A percentile compares a stretch with the other conserved stretches of the same genome.
phyloP scores from a whole-genome alignment of 1,140 invertebrate species.

The Chrysomallon squamiferum region DNA sequence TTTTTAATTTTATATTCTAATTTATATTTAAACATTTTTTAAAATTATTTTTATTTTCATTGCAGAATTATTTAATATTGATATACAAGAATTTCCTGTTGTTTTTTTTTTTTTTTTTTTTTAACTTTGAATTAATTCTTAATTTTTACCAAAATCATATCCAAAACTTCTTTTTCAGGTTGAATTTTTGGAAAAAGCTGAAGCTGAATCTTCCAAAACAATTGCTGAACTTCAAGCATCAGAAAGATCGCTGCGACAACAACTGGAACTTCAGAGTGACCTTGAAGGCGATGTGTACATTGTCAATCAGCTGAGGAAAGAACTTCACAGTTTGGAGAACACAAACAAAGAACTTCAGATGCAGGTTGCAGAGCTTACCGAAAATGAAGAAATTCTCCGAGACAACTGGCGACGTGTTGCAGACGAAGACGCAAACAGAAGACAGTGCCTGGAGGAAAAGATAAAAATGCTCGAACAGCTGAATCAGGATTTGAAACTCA shows the following conservation, averaged over 20 bases:
- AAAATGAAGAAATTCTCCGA: constrained; percentile 49
- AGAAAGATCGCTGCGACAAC: constrained; percentile 39
- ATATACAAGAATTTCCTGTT: too few species aligned
- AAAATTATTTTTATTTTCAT: too few species aligned
- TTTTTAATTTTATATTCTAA: too few species aligned
- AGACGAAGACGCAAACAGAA: constrained; percentile 49
- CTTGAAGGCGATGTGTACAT: constrained; percentile 22
- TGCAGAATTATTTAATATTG: too few species aligned
- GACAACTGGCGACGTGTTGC: constrained; percentile 55
- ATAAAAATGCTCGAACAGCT: constrained; percentile 39
- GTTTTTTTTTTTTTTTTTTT: too few species aligned
- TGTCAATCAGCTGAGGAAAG: constrained; percentile 7
- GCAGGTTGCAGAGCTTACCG: constrained; percentile 47
- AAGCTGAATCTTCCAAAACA: constrained; percentile 39
- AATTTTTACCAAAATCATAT: too few species aligned
- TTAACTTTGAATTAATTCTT: too few species aligned
- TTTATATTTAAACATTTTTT: too few species aligned
- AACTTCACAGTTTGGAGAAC: constrained; percentile 38
- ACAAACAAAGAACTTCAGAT: constrained; percentile 39
- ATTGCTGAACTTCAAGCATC: constrained; percentile 44
- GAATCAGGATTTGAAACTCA: constrained; percentile 47
- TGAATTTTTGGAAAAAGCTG: constrained; percentile 48
- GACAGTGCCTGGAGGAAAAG: constrained; percentile 48
- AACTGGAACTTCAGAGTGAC: constrained; percentile 37
- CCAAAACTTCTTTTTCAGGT: constrained; percentile 46